Base-by-base conservation (phyloP, 2,797 vertebrate species). In the Spinibarbus caldwelli region DNA sequence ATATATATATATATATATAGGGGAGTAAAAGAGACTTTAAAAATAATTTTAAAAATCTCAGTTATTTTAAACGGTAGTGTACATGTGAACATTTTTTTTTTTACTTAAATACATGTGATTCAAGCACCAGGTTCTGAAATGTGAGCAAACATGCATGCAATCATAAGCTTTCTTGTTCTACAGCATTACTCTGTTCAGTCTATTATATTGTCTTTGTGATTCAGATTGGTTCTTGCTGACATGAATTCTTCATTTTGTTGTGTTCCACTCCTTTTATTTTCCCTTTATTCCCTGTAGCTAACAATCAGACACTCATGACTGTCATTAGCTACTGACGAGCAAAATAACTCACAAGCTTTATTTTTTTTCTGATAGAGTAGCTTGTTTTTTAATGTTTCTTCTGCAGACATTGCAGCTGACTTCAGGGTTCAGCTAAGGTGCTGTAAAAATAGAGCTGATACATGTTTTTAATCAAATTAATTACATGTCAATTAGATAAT, bases 211-310 rank as follows among this genome's bases (percentile, higher is more conserved):
- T 26, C 26, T 8, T 26, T 43, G 34, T 31, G 34, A 71, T 34
- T 72, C 21, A 36, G 64, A 41, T 45, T 34, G 7, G 5, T 64
- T 34, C 70, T 45, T n/a, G 14, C 29, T 4, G 52, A 59, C 80
- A 82, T 73, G 11, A 62, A 81, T 81, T 81, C 79, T 81, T 81
- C 21, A 31, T 43, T 78, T 72, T 57, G 26, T 34, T 73, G 38
- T 73, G 70, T 82, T 72, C 26, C 54, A 34, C 38, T 62, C 31
- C 49, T 82, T 72, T 59, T 31, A 12, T 82, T 34, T 59, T 26
- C 38, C 26, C 21, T 73, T 82, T 57, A 34, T 62, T 82, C 52
- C 52, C 68, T 4, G 26, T 38, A 43, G 36, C 54, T 17, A 31
- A 82, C 19, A 47, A 62, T 72, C 81, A 62, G 41, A 83, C 29